Evolutionary conservation across 2,797 vertebrate genomes (phyloP).

Genomic region (Sebastes iracundus): DNA sequence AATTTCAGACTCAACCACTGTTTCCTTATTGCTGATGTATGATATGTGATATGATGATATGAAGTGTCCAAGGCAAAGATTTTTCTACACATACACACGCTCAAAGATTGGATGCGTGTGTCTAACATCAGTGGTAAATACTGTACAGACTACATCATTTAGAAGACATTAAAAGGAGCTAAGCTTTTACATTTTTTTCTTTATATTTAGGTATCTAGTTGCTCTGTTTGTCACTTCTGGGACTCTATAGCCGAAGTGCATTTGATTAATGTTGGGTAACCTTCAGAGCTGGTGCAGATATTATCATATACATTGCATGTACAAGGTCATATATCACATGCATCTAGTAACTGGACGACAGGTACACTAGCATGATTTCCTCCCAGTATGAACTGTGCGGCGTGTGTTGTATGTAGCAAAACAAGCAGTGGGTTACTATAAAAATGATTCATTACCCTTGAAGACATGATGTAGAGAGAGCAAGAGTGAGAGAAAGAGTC

Average conservation of each 20-base stretch:
- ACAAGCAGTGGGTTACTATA: not conserved
- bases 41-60: not conserved
- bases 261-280: not conserved
- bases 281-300: not conserved
- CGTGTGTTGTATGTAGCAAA: not conserved
- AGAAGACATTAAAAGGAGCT: not conserved
- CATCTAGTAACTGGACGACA: not conserved
- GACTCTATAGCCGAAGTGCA: not conserved
- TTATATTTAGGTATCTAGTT: not conserved
- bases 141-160: not conserved
- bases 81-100: not conserved
- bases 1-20: not conserved
- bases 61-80: not conserved
- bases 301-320: not conserved
- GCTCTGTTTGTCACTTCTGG: not conserved
- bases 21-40: not conserved
- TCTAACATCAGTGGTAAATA: not conserved
- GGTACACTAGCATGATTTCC: not conserved
- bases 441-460: not conserved
- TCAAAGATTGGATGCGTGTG: not conserved
- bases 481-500: not conserved
- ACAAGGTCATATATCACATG: not conserved
- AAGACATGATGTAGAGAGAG: not conserved
- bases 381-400: not conserved
- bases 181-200: not conserved